Evolutionary conservation across 1,140 invertebrate genomes (phyloP), one percentile per base, ranked within the genome.

Genomic region (Matsumurasca onukii): DNA sequence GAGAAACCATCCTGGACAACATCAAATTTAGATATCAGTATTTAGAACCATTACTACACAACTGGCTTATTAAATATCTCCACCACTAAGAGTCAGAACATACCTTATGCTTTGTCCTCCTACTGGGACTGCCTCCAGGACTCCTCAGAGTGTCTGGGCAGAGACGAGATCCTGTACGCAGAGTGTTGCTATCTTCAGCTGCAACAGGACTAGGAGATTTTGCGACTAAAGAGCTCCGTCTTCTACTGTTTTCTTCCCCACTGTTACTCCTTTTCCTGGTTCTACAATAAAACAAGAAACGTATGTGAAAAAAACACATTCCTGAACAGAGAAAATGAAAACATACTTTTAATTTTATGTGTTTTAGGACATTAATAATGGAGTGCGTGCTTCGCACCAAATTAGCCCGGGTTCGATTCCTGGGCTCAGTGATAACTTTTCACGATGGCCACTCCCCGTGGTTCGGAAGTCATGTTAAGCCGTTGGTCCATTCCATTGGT

Each of bases 101-200:
- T 25, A 70, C 62, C 65, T 66, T 62, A 1, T 63, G 22, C 25
- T 72, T 67, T 15, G 25, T 62, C 2, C 69, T 45, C 52, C 70
- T 63, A 13, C 71, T 71, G n/a, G 75, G 75, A 49, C 74, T 75
- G 9, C 75, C 75, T 3, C 70, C 71, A 15, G 75, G 75, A 62
- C 75, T 76, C 15, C 52, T 48, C 12, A 66, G 67, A 3, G 65
- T 30, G 15, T 68, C 67, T 30, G 59, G 34, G 67, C 29, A 68
- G 9, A 68, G 57, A 48, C 55, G 67, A 61, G 34, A 39, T 17
- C 34, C 49, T n/a, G 64, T 25, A 25, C 48, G 22, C 25, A 66
- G 48, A 2, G 29, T 66, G n/a, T 30, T 29, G 1, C 15, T 31
- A 48, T 69, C 67, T 25, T 72, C 72, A n/a, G 48, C 22, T 13